Evolutionary conservation across 1,140 invertebrate species (phyloP).

Genomic region (Ptiloglossa arizonensis): DNA sequence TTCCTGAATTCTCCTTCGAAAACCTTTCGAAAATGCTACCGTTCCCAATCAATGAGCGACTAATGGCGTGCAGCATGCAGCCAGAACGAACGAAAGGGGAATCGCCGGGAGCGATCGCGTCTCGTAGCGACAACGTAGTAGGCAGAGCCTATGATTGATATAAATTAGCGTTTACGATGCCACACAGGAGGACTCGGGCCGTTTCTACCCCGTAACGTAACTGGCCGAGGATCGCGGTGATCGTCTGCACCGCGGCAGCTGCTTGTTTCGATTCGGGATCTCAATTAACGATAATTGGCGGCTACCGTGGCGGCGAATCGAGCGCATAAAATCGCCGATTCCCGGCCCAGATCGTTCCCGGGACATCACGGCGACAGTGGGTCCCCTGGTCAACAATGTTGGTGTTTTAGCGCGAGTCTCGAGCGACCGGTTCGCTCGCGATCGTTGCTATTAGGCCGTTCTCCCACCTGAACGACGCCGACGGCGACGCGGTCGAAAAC

Average conservation of each 20-base stretch:
- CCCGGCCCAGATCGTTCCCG: slow-evolving; percentile 40
- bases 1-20: too few relatives aligned
- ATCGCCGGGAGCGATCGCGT: slow-evolving; percentile 28
- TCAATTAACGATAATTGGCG: slow-evolving; percentile 78
- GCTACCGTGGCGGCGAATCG: slow-evolving; percentile 64
- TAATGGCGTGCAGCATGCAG: background rate
- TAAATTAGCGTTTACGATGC: slow-evolving; percentile 47
- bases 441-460: too few relatives aligned
- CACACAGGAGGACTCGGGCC: slow-evolving; percentile 23
- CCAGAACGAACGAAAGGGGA: slow-evolving; percentile 5
- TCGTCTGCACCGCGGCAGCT: slow-evolving; percentile 56
- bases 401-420: slow-evolving; percentile 43
- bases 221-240: slow-evolving; percentile 15
- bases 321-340: slow-evolving; percentile 50
- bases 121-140: slow-evolving; percentile 34
- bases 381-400: slow-evolving; percentile 27
- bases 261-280: slow-evolving; percentile 71
- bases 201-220: slow-evolving; percentile 9
- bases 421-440: background rate
- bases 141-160: slow-evolving; percentile 39
- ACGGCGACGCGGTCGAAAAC: too few relatives aligned
- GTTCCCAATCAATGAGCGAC: background rate
- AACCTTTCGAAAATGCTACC: too few relatives aligned
- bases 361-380: too few relatives aligned
- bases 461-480: too few relatives aligned